Base-by-base conservation (phyloP, 2,113 vertebrate genomes). In the Cnemophilus loriae region DNA sequence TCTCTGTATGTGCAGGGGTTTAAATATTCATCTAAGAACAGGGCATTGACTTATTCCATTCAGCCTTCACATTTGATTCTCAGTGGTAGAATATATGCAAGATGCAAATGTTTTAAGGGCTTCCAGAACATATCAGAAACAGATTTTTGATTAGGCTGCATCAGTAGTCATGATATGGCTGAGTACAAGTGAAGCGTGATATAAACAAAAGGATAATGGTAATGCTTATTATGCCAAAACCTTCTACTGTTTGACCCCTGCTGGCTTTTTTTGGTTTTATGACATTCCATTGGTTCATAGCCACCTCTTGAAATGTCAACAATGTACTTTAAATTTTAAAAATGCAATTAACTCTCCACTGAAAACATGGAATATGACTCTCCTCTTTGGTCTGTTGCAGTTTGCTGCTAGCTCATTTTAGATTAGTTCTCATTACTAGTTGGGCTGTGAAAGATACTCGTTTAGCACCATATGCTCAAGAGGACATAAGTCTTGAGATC, bases 391-490 rank as follows among this genome's bases (percentile, higher is more conserved):
- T 80, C 49, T 71, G 27, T 82, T 52, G 33, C 47, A 87, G 39
- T 67, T 84, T 95, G 63, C 16, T 63, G 27, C 14, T 93, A 78
- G 35, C 35, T n/a, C 17, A 79, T 60, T 84, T 75, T n/a, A 84
- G 33, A 79, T 91, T 82, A 87, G 13, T 60, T 70, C 32, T 75
- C 64, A 64, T 91, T 85, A 71, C 52, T 92, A 56, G 35, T 1
- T 79, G 81, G 53, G 28, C 80, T 85, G 49, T 81, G 39, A 93
- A 84, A 92, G 57, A 78, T 47, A 42, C 19, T 84, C 4, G 0
- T 90, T 92, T 81, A 84, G 28, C 73, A 76, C 69, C 77, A 64
- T 94, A 64, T 91, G 87, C 49, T 94, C 53, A 91, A 71, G 67
- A 79, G 47, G 37, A 74, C 35, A 10, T 89, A 86, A 75, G 49